These are phyloP conservation scores for Corella eumyota DNA, from an alignment of 23 tunicate species.

Conservation along the genomic window DNA sequence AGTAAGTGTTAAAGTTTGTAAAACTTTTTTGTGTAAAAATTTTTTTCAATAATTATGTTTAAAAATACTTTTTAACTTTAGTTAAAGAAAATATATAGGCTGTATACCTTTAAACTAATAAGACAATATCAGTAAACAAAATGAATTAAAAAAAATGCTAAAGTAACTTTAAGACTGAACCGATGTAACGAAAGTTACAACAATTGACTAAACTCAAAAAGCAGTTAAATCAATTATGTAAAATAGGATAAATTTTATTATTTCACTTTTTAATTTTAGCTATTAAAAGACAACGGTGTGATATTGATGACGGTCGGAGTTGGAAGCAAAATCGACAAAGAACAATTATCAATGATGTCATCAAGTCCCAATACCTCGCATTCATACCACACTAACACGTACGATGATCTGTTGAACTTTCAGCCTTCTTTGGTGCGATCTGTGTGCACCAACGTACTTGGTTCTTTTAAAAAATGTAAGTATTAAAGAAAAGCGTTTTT, in stretches of 20 bases:
- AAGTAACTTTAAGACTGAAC: too few relatives aligned
- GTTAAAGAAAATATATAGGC: not conserved
- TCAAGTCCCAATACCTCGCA: slow-evolving; percentile 25
- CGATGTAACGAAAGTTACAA: too few relatives aligned
- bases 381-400: slow-evolving; percentile 9
- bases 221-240: too few relatives aligned
- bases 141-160: too few relatives aligned
- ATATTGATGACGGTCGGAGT: slow-evolving; percentile 37
- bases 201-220: too few relatives aligned
- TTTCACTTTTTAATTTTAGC: too few relatives aligned
- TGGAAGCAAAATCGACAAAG: slow-evolving; percentile 15
- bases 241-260: too few relatives aligned
- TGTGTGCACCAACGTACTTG: slow-evolving; percentile 26
- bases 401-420: slow-evolving; percentile 31
- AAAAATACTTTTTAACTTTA: not conserved
- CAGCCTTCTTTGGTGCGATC: slow-evolving; percentile 22
- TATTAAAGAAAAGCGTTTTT: too few relatives aligned
- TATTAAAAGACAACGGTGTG: slow-evolving; percentile 24
- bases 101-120: not conserved
- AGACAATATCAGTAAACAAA: not conserved
- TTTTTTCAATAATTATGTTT: not conserved
- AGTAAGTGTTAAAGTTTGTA: too few relatives aligned
- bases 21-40: not conserved
- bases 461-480: slow-evolving; percentile 15
- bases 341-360: slow-evolving; percentile 22